A percentile compares a stretch with the other conserved stretches of the same genome.
Conservation (phyloP, 2,797 vertebrate genomes). For the Ibycter americanus region DNA sequence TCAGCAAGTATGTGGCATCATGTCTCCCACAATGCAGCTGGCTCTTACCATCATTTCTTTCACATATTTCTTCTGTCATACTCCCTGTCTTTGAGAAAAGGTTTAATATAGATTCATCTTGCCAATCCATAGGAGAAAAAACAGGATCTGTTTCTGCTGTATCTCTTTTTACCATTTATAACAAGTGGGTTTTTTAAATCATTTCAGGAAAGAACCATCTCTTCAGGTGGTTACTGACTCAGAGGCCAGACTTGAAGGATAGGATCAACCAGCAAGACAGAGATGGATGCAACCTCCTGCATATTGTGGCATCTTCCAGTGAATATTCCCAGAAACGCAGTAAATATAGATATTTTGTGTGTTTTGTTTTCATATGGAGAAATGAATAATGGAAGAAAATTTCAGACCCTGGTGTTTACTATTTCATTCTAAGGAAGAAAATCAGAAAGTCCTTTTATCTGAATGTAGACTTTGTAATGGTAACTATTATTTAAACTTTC, state of each 20-base stretch:
- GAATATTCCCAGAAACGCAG: slow-evolving; percentile 72
- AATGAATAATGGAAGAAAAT: background rate
- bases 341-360: background rate
- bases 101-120: background rate
- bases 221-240: slow-evolving; percentile 72
- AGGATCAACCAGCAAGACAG: slow-evolving; percentile 76
- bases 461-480: background rate
- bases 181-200: background rate
- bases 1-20: accelerated
- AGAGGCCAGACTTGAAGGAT: slow-evolving; percentile 69
- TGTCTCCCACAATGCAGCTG: background rate
- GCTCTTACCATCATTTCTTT: background rate
- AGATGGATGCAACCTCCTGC: slow-evolving; percentile 74
- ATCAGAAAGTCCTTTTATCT: background rate
- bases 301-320: slow-evolving; percentile 69
- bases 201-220: slow-evolving; percentile 74
- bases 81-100: background rate
- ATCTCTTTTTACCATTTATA: background rate
- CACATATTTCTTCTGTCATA: background rate
- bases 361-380: background rate
- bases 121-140: background rate
- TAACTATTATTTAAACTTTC: background rate
- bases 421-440: background rate
- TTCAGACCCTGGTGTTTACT: background rate
- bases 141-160: background rate